Evolutionary conservation across 2,888 invertebrate species (phyloP).

Genomic region (Agrilus mali): DNA sequence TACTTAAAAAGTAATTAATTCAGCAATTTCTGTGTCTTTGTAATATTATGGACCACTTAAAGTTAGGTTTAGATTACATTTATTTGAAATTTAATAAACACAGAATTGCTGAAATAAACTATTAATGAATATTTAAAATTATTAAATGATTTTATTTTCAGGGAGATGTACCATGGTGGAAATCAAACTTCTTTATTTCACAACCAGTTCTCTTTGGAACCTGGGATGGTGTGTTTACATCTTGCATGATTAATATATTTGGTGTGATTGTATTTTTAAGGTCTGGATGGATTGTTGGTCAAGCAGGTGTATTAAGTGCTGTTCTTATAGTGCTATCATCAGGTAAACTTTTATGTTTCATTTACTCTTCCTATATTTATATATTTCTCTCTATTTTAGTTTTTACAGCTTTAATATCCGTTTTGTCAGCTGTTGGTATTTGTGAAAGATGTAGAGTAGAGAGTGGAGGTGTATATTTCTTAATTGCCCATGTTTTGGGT

Average conservation of each 20-base stretch:
- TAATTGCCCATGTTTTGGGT: constrained; percentile 87
- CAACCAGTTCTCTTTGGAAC: constrained; percentile 93
- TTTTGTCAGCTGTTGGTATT: constrained; percentile 90
- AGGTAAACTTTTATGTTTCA: constrained; percentile 35
- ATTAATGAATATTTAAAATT: too few species aligned
- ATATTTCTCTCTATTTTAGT: constrained; percentile 48
- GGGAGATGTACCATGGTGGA: constrained; percentile 88
- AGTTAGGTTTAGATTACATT: too few species aligned
- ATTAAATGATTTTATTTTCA: constrained; percentile 25
- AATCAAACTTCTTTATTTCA: constrained; percentile 90
- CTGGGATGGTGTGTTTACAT: constrained; percentile 97
- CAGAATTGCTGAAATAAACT: too few species aligned
- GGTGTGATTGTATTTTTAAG: constrained; percentile 94
- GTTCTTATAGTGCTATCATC: constrained; percentile 70
- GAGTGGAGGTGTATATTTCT: constrained; percentile 95
- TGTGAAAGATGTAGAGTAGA: constrained; percentile 90
- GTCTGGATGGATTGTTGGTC: constrained; percentile 95
- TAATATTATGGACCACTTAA: too few species aligned
- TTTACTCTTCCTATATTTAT: neutral
- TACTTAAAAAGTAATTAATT: too few species aligned
- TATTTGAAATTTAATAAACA: too few species aligned
- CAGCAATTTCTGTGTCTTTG: too few species aligned
- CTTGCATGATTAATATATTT: constrained; percentile 94
- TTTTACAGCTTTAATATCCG: constrained; percentile 80
- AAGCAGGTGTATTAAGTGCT: constrained; percentile 73